Conservation (phyloP, 2,888 invertebrate species). For the Hecatera dysodea region DNA sequence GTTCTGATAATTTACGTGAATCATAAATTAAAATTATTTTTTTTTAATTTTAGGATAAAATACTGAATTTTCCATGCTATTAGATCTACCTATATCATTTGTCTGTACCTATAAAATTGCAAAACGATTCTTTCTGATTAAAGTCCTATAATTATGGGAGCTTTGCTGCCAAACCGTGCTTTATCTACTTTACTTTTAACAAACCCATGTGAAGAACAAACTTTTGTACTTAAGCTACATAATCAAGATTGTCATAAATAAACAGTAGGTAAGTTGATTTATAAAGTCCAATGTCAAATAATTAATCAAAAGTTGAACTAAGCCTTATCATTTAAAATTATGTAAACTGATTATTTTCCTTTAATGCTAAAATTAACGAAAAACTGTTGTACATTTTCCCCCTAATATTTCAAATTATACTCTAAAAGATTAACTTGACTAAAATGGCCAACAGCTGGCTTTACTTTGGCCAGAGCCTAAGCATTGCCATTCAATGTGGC, state of each 20-base stretch:
- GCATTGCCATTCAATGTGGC: no score
- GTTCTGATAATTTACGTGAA: neutral
- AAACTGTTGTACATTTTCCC: neutral
- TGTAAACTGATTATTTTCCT: neutral
- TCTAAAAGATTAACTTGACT: neutral
- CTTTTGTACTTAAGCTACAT: neutral
- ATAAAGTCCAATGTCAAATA: neutral
- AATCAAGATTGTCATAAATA: neutral
- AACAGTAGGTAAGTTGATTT: neutral
- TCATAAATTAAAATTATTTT: neutral
- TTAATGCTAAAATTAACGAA: neutral
- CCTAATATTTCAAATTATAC: neutral
- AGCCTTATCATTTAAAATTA: constrained; percentile 1
- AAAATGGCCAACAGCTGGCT: no score
- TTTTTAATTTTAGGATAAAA: neutral
- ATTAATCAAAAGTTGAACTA: neutral
- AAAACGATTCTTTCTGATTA: neutral
- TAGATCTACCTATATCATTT: no score
- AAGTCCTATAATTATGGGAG: neutral
- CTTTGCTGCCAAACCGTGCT: neutral
- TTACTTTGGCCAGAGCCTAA: no score
- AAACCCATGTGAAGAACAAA: neutral
- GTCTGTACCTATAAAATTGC: neutral
- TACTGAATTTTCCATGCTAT: neutral
- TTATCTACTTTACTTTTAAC: neutral